A percentile compares a stretch with the other conserved stretches of the same genome.
phyloP scores from a whole-genome alignment of 2,113 vertebrate genomes.

The Thomomys bottae region DNA sequence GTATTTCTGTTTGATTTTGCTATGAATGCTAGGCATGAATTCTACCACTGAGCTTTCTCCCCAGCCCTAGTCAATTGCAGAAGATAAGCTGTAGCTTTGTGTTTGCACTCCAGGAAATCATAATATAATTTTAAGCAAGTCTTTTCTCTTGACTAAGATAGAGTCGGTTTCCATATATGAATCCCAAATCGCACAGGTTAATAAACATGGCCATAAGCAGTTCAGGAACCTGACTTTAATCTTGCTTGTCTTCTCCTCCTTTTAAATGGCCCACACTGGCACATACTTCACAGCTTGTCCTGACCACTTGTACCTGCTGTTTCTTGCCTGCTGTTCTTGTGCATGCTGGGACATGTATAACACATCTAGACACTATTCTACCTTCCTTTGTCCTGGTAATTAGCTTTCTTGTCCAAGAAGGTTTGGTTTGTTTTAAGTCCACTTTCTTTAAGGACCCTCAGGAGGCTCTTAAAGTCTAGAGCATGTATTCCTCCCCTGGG shows the following conservation, averaged over 20 bases:
- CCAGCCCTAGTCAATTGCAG: background rate
- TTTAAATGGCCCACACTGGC: rapidly evolving
- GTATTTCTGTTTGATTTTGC: background rate
- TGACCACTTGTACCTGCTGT: background rate
- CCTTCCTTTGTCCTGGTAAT: background rate
- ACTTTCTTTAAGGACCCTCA: background rate
- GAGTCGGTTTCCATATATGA: background rate
- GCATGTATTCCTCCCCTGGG: background rate
- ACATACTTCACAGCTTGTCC: too few relatives aligned
- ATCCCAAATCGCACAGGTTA: background rate
- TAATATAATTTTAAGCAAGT: background rate
- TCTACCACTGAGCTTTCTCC: background rate
- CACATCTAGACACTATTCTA: background rate
- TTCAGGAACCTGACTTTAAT: background rate
- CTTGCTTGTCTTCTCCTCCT: background rate
- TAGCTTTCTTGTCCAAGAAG: background rate
- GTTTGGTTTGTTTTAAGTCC: background rate
- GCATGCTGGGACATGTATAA: rapidly evolving
- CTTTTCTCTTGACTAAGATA: background rate
- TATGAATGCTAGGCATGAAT: background rate
- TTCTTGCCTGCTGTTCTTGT: background rate
- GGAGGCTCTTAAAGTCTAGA: background rate
- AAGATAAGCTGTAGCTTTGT: background rate
- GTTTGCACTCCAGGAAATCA: background rate
- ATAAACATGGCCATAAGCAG: background rate